phyloP scores from a whole-genome alignment of 2,888 invertebrate genomes.

The Helobdella robusta region DNA sequence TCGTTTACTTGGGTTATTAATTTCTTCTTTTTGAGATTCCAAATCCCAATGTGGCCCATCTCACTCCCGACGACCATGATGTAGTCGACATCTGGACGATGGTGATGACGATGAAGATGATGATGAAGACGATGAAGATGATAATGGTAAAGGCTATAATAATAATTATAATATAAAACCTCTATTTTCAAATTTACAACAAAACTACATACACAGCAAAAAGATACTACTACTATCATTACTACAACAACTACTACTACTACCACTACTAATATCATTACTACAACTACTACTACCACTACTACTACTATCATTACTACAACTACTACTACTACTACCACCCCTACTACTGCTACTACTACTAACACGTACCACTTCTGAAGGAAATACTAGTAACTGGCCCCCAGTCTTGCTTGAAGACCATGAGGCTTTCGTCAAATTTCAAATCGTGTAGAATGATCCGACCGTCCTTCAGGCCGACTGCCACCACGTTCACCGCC shows the following conservation, averaged over 20 bases:
- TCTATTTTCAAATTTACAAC: too few relatives aligned
- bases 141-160: too few relatives aligned
- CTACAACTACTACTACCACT: background rate
- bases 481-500: conserved; percentile 78
- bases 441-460: conserved; percentile 79
- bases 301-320: background rate
- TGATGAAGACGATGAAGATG: too few relatives aligned
- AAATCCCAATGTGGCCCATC: conserved; percentile 77
- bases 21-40: conserved; percentile 65
- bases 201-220: too few relatives aligned
- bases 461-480: conserved; percentile 72
- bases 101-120: too few relatives aligned
- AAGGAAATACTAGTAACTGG: conserved; percentile 73
- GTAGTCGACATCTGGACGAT: conserved; percentile 70
- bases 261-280: too few relatives aligned
- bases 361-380: conserved; percentile 53
- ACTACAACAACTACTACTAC: too few relatives aligned
- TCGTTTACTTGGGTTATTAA: conserved; percentile 68
- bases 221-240: too few relatives aligned
- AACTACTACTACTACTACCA: background rate
- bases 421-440: conserved; percentile 69
- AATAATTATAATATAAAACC: too few relatives aligned
- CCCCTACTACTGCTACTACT: too few relatives aligned
- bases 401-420: conserved; percentile 85
- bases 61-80: conserved; percentile 75